phyloP scores from a whole-genome alignment of 1,140 invertebrate species.

The Ctenoplectra terminalis region DNA sequence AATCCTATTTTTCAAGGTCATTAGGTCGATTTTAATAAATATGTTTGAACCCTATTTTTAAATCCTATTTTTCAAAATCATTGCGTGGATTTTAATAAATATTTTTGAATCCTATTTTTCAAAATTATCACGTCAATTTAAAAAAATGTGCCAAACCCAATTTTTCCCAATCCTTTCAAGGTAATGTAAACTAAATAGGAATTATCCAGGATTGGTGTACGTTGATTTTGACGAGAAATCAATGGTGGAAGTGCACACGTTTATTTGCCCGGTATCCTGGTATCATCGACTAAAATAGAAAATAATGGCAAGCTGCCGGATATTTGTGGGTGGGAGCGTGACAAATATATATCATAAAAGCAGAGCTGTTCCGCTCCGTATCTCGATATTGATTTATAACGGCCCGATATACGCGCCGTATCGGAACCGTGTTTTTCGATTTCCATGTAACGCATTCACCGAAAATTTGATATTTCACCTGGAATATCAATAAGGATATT shows the following conservation, averaged over 20 bases:
- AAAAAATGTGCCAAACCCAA: too few species aligned
- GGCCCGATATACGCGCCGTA: slow-evolving; percentile 44
- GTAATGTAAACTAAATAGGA: not conserved
- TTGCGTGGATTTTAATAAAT: too few species aligned
- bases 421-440: slow-evolving; percentile 53
- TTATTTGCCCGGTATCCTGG: slow-evolving; percentile 46
- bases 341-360: slow-evolving; percentile 68
- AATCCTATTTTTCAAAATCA: too few species aligned
- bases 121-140: too few species aligned
- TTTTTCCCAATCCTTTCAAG: not conserved
- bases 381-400: slow-evolving; percentile 67
- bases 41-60: too few species aligned
- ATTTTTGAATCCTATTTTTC: too few species aligned
- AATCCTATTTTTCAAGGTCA: too few species aligned
- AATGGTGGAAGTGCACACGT: slow-evolving; percentile 28
- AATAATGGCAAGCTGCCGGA: slow-evolving; percentile 66
- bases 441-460: slow-evolving; percentile 24
- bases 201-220: not conserved
- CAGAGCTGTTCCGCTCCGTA: slow-evolving; percentile 56
- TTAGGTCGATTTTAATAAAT: too few species aligned
- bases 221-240: slow-evolving; percentile 11
- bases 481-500: slow-evolving; percentile 16
- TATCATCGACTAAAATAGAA: slow-evolving; percentile 56
- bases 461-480: slow-evolving; percentile 35
- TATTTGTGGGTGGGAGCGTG: slow-evolving; percentile 63